Evolutionary conservation across 2,113 vertebrate species (phyloP).

Genomic region (Puntigrus tetrazona): DNA sequence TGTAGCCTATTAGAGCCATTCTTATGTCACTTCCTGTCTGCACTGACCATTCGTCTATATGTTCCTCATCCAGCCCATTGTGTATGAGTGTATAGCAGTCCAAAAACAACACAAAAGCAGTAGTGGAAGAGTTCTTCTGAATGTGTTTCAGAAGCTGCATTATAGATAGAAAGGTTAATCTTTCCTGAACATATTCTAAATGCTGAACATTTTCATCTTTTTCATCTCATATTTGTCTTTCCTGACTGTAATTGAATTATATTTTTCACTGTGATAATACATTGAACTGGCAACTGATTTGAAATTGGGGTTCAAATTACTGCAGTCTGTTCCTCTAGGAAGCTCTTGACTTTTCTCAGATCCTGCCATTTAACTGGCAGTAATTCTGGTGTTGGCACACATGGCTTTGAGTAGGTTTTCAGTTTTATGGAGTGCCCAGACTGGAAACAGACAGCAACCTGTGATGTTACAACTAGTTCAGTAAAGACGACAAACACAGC

Average conservation of each 20-base stretch:
- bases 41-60: constrained; percentile 8
- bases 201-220: neutral
- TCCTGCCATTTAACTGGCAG: neutral
- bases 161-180: neutral
- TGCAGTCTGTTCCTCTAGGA: neutral
- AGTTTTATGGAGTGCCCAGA: neutral
- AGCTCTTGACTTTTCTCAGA: neutral
- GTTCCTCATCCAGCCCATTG: neutral
- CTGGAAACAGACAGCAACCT: constrained; percentile 10
- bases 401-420: neutral
- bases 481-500: neutral
- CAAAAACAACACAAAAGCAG: neutral
- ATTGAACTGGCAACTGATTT: neutral
- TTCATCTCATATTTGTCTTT: neutral
- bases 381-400: neutral
- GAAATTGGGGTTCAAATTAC: too few species aligned
- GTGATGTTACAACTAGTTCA: constrained; percentile 8
- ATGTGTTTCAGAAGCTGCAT: neutral
- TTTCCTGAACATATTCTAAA: neutral
- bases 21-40: neutral
- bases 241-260: neutral
- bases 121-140: neutral
- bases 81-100: neutral
- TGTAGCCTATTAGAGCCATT: constrained; percentile 35
- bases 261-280: neutral